Conservation (phyloP, 2,113 vertebrate species). For the Callochromis pleurospilus region DNA sequence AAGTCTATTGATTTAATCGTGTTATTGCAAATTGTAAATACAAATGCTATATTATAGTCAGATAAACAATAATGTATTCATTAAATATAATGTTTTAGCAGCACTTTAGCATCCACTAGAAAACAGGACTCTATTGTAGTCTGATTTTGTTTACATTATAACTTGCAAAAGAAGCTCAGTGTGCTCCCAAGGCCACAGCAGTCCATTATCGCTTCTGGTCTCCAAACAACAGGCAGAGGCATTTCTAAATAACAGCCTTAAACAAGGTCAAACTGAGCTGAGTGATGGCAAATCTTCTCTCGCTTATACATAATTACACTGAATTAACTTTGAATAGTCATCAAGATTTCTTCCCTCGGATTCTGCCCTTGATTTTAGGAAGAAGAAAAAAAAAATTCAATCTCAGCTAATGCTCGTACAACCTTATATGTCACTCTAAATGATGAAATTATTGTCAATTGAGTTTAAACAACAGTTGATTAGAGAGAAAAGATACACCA, state of each 20-base stretch:
- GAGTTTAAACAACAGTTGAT: conserved; percentile 20
- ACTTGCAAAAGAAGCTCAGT: not conserved
- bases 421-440: not conserved
- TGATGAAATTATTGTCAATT: conserved; percentile 12
- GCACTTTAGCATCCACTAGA: not conserved
- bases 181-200: not conserved
- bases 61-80: not conserved
- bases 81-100: not conserved
- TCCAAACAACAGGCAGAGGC: conserved; percentile 13
- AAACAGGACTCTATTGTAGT: not conserved
- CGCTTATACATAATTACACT: conserved; percentile 15
- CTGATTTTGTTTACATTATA: not conserved
- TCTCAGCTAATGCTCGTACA: not conserved
- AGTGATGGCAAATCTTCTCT: conserved; percentile 3
- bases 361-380: not conserved
- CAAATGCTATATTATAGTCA: not conserved
- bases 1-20: not conserved
- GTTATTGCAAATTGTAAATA: not conserved
- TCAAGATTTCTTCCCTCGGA: not conserved
- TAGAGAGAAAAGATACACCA: conserved; percentile 5
- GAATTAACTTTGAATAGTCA: not conserved
- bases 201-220: not conserved
- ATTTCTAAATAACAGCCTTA: conserved; percentile 21
- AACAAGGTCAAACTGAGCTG: conserved; percentile 12
- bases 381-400: not conserved